These are phyloP conservation scores for Aspidiotus destructor DNA, from an alignment of 2,888 invertebrate species.

Conservation along the genomic window DNA sequence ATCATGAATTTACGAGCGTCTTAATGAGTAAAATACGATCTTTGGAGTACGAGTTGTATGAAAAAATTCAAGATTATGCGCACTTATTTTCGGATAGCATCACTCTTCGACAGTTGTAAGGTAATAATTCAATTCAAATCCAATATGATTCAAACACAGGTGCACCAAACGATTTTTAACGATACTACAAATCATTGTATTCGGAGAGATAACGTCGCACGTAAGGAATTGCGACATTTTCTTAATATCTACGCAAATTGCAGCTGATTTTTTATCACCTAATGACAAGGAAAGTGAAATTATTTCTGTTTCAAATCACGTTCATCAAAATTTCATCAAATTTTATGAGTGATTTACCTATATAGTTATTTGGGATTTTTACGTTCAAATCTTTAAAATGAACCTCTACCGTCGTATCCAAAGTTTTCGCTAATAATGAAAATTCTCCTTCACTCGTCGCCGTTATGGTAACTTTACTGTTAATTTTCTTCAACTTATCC, in stretches of 20 bases:
- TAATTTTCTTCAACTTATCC: slow-evolving; percentile 74
- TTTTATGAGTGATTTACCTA: neutral
- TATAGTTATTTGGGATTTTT: slow-evolving; percentile 37
- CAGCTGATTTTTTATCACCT: slow-evolving; percentile 42
- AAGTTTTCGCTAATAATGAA: slow-evolving; percentile 65
- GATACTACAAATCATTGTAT: slow-evolving; percentile 64
- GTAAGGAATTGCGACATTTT: slow-evolving; percentile 68
- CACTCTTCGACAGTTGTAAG: slow-evolving; percentile 18
- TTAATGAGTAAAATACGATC: too few species aligned
- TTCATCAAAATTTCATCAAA: too few species aligned
- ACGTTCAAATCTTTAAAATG: slow-evolving; percentile 66
- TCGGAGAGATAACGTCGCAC: slow-evolving; percentile 66
- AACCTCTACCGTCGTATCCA: slow-evolving; percentile 68
- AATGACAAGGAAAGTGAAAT: slow-evolving; percentile 35
- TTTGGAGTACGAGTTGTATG: too few species aligned
- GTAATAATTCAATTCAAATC: slow-evolving; percentile 25
- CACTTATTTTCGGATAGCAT: neutral
- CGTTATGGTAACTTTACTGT: slow-evolving; percentile 58
- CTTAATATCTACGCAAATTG: slow-evolving; percentile 64
- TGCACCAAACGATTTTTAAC: slow-evolving; percentile 63
- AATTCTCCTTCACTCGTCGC: slow-evolving; percentile 63
- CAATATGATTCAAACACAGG: slow-evolving; percentile 36
- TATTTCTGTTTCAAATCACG: too few species aligned
- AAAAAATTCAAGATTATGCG: too few species aligned
- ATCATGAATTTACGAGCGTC: too few species aligned